These are phyloP conservation scores for Microplitis deprimator DNA, from an alignment of 2,888 invertebrate genomes.

Conservation along the genomic window DNA sequence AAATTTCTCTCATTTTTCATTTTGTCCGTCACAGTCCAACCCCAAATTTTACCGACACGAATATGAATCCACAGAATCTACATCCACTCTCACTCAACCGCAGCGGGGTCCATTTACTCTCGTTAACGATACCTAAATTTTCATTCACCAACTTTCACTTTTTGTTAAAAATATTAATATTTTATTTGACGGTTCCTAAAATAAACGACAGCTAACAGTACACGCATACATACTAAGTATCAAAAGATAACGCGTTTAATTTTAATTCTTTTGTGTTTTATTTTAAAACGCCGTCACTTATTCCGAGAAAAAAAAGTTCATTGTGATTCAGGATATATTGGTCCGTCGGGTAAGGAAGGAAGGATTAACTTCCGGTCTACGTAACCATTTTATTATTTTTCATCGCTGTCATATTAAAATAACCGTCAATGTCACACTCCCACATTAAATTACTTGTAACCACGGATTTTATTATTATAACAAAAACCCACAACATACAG, in stretches of 20 bases:
- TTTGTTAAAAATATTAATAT: background rate
- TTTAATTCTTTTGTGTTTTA: background rate
- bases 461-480: too few relatives aligned
- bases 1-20: constrained; percentile 64
- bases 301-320: constrained; percentile 57
- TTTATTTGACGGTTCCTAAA: background rate
- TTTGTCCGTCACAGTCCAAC: constrained; percentile 55
- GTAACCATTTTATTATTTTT: constrained; percentile 2
- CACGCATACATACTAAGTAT: background rate
- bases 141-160: background rate
- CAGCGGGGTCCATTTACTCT: background rate
- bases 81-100: background rate
- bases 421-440: background rate
- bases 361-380: constrained; percentile 60
- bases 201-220: background rate
- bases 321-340: constrained; percentile 68
- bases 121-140: background rate
- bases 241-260: background rate
- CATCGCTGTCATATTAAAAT: background rate
- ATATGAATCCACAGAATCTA: background rate
- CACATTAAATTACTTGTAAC: background rate
- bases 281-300: constrained; percentile 59
- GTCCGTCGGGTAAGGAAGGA: constrained; percentile 60
- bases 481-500: too few relatives aligned
- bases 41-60: constrained; percentile 20